phyloP scores from a whole-genome alignment of 1,140 invertebrate genomes.

The Drosophila teissieri region DNA sequence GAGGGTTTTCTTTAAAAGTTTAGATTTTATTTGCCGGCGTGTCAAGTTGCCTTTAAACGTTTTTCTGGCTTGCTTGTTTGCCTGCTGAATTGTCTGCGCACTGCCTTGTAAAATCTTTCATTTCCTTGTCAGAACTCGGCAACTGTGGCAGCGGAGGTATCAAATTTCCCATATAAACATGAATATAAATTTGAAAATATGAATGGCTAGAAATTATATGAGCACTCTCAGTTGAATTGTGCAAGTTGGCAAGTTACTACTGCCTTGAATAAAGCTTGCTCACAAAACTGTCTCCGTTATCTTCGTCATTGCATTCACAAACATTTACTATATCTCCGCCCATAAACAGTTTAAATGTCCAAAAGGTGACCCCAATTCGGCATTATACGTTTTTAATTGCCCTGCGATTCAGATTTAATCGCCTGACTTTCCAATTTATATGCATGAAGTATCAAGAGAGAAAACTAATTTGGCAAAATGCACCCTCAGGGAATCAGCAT shows the following conservation, averaged over 20 bases:
- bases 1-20: constrained; percentile 52
- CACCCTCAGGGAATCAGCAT: neutral
- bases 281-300: neutral
- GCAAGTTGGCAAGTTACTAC: neutral
- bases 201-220: constrained; percentile 1
- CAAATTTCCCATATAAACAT: constrained; percentile 65
- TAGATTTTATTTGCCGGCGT: constrained; percentile 69
- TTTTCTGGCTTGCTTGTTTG: constrained; percentile 61
- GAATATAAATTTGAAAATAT: constrained; percentile 58
- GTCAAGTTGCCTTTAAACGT: constrained; percentile 77
- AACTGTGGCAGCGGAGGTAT: constrained; percentile 44
- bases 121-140: constrained; percentile 54
- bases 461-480: constrained; percentile 12
- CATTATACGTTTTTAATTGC: neutral
- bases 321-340: neutral
- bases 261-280: neutral
- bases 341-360: neutral
- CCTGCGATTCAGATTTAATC: neutral
- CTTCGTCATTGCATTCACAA: neutral
- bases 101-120: constrained; percentile 76
- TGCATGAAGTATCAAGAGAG: constrained; percentile 8
- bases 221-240: too few species aligned
- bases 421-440: constrained; percentile 4
- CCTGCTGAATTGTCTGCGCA: constrained; percentile 34
- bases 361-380: neutral